These are phyloP conservation scores for Goniozus legneri DNA, from an alignment of 1,140 invertebrate genomes.

Conservation along the genomic window DNA sequence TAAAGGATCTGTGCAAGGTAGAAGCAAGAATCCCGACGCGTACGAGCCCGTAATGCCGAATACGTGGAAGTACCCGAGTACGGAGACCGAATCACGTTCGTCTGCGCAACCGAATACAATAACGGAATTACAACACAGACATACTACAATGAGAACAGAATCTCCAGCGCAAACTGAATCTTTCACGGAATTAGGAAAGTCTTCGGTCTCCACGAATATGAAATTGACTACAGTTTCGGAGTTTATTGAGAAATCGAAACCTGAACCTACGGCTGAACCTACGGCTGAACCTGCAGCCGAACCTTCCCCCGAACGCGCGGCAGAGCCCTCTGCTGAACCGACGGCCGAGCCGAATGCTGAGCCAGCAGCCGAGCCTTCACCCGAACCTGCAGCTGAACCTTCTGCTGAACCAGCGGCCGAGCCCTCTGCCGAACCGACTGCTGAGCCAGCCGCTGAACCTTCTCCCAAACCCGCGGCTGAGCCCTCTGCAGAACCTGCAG, in stretches of 20 bases:
- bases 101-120: neutral
- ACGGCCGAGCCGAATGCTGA: slow-evolving; percentile 29
- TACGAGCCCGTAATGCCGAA: too few relatives aligned
- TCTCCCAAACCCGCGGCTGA: slow-evolving; percentile 29
- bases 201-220: slow-evolving; percentile 29
- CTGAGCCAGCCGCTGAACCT: slow-evolving; percentile 30
- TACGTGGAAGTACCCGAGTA: slow-evolving; percentile 27
- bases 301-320: slow-evolving; percentile 12
- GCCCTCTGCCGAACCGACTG: slow-evolving; percentile 17
- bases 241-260: slow-evolving; percentile 28
- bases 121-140: slow-evolving; percentile 1
- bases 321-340: slow-evolving; percentile 32
- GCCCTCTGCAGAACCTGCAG: slow-evolving; percentile 29
- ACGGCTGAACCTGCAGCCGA: slow-evolving; percentile 25
- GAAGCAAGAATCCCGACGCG: slow-evolving; percentile 48
- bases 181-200: slow-evolving; percentile 26
- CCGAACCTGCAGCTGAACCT: slow-evolving; percentile 26
- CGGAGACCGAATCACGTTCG: slow-evolving; percentile 3
- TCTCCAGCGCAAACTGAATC: slow-evolving; percentile 34
- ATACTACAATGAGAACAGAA: slow-evolving; percentile 34
- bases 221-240: slow-evolving; percentile 23
- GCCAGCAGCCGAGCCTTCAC: slow-evolving; percentile 11
- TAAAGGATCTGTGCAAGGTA: slow-evolving; percentile 36
- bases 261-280: slow-evolving; percentile 22
- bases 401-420: slow-evolving; percentile 32